Conservation (phyloP, 1,140 invertebrate species). For the Zaprionus camerounensis region DNA sequence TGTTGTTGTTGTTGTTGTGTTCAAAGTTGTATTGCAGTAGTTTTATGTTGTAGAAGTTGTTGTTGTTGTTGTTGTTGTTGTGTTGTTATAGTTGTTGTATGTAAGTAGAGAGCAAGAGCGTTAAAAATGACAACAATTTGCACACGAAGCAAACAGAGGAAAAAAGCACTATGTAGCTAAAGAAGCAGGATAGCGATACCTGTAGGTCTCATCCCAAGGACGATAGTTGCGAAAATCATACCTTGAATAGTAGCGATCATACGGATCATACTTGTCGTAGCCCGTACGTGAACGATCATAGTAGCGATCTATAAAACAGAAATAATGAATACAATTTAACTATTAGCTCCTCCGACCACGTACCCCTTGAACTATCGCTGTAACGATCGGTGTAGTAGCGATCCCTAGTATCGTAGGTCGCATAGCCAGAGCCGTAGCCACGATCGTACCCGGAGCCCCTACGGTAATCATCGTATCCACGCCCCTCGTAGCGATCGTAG, state of each 20-base stretch:
- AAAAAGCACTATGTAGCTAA: slow-evolving; percentile 12
- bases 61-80: slow-evolving; percentile 50
- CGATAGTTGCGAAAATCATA: slow-evolving; percentile 84
- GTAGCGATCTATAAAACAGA: slow-evolving; percentile 65
- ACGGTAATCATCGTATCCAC: slow-evolving; percentile 75
- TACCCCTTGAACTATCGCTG: slow-evolving; percentile 62
- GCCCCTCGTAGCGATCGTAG: slow-evolving; percentile 83
- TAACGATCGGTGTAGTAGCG: slow-evolving; percentile 76
- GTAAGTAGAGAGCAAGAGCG: slow-evolving; percentile 64
- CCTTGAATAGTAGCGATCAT: slow-evolving; percentile 82
- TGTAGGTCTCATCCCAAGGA: slow-evolving; percentile 85
- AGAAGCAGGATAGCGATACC: slow-evolving; percentile 71
- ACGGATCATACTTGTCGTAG: slow-evolving; percentile 77
- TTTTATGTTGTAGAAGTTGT: slow-evolving; percentile 40
- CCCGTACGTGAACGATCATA: slow-evolving; percentile 69
- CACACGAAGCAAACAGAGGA: slow-evolving; percentile 24
- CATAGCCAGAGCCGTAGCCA: slow-evolving; percentile 52
- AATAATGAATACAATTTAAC: neutral
- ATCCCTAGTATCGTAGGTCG: slow-evolving; percentile 65
- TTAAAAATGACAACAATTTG: slow-evolving; percentile 52
- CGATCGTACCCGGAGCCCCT: slow-evolving; percentile 55
- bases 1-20: slow-evolving; percentile 43
- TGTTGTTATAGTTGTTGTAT: slow-evolving; percentile 62
- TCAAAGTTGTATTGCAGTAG: slow-evolving; percentile 13
- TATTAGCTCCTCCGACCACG: neutral